Base-by-base conservation (phyloP, 2,113 vertebrate genomes). In the Psephotus haematonotus region DNA sequence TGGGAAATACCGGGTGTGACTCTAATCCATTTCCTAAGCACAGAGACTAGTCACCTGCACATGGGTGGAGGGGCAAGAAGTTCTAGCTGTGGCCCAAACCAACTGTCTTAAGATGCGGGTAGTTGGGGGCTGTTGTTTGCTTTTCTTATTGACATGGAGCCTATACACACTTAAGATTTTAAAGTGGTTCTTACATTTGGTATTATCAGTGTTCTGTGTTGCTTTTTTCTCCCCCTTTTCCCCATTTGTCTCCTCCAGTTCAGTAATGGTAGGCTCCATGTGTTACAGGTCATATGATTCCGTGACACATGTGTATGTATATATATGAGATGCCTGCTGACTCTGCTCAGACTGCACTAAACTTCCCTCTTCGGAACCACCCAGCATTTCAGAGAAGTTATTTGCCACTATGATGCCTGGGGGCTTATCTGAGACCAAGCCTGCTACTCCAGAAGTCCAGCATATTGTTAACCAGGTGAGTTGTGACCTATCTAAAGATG, bases 371-470 rank as follows among this genome's bases (percentile, higher is more conserved):
- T 57, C 67, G 68, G 65, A 88, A 14, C 23, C 35, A 47, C 37
- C 8, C 4, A 0, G 22, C 35, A 2, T 14, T 31, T 49, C 47
- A 13, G 41, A 83, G 70, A 57, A 22, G 29, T 62, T 33, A 39
- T 13, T 39, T 68, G 46, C 31, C 90, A 95, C 23, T 5, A 95
- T 97, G 95, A n/a, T 96, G 24, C 4, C 82, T 5, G 99, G 99
- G 65, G 98, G 98, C 20, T 92, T 95, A 19, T 23, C 67, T 2
- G 43, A 95, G 0, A 4, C 16, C 9, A 29, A 31, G 57, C 37
- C 95, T 4, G 98, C 98, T 3, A 97, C 97, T 52, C 79, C 91
- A 13, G 83, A 98, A 17, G 3, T 99, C n/a, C 99, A 99, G 94
- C 18, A 87, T 11, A 93, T 99, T 10, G 97, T 49, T 39, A 7